Base-by-base conservation (phyloP, 2,113 vertebrate genomes). In the Merops nubicus region DNA sequence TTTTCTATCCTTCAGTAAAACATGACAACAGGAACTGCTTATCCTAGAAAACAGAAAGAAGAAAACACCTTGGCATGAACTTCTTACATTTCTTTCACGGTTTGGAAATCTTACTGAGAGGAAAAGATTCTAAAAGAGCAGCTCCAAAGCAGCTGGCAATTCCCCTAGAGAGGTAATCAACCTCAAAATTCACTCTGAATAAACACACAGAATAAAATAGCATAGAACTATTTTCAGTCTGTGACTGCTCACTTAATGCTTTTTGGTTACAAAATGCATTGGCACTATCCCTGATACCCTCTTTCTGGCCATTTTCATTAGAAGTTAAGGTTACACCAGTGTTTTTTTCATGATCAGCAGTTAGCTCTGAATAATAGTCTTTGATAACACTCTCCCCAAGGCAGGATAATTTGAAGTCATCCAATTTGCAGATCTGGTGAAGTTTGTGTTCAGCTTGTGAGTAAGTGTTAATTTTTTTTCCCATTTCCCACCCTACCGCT, bases 261-360 rank as follows among this genome's bases (percentile, higher is more conserved):
- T 63, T 89, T 28, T 54, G 10, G 22, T 42, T 63, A 74, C 20
- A 63, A 91, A 89, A 75, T 5, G 14, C 38, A 59, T 9, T 11
- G 11, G 26, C 31, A 17, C 36, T 40, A 67, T n/a, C 31, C 7
- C 1, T 0, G 3, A 56, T 16, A 56, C 1, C 22, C 36, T 56
- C 67, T 53, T 53, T 56, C 45, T 23, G 16, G 47, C 4, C 15
- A 20, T 5, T 40, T 33, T 75, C 36, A 38, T 56, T 38, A 56
- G 29, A 86, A 28, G 6, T 67, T 76, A 64, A 31, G 26, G 29
- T 64, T 67, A 54, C 25, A 38, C 8, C 5, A 31, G 45, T 10
- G 21, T 57, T 51, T 25, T 48, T 43, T 20, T 42, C 60, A 42
- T 8, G 23, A 42, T 12, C 38, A 79, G 51, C 51, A 31, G 26